Conservation (phyloP, 1,140 invertebrate genomes). For the Hyphantria cunea region DNA sequence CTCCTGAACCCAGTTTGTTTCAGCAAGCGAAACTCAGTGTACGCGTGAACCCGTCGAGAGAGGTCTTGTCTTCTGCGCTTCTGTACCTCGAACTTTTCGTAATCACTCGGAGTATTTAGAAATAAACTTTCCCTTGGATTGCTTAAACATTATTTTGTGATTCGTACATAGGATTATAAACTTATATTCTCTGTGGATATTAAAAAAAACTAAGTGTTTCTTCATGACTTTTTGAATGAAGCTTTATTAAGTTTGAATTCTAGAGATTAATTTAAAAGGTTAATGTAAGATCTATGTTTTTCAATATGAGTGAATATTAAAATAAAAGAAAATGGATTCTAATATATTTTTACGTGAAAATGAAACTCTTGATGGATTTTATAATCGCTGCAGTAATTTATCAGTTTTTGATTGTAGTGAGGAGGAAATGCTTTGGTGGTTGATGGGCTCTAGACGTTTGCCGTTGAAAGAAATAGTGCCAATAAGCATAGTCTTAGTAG, state of each 20-base stretch:
- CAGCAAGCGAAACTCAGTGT: constrained; percentile 18
- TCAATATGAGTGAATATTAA: too few relatives aligned
- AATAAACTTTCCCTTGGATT: too few relatives aligned
- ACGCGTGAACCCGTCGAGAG: constrained; percentile 17
- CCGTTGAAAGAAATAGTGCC: constrained; percentile 82
- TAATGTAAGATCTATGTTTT: too few relatives aligned
- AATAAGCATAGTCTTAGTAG: constrained; percentile 88
- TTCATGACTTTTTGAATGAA: too few relatives aligned
- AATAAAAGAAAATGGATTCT: constrained; percentile 47
- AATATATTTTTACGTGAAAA: constrained; percentile 60
- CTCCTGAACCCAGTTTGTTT: background rate
- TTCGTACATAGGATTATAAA: background rate
- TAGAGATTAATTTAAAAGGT: too few relatives aligned
- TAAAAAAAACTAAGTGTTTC: background rate
- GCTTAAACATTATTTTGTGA: too few relatives aligned
- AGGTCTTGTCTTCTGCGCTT: constrained; percentile 11
- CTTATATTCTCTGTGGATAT: background rate
- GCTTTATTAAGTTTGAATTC: too few relatives aligned
- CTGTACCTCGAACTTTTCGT: too few relatives aligned
- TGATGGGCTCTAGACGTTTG: constrained; percentile 79
- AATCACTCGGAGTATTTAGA: too few relatives aligned
- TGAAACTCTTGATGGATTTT: constrained; percentile 69
- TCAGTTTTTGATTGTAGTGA: constrained; percentile 80
- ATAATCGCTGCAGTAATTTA: constrained; percentile 66
- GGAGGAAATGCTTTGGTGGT: constrained; percentile 79